A percentile compares a stretch with the other conserved stretches of the same genome.
Conservation (phyloP, 2,113 vertebrate genomes). For the Menura novaehollandiae region DNA sequence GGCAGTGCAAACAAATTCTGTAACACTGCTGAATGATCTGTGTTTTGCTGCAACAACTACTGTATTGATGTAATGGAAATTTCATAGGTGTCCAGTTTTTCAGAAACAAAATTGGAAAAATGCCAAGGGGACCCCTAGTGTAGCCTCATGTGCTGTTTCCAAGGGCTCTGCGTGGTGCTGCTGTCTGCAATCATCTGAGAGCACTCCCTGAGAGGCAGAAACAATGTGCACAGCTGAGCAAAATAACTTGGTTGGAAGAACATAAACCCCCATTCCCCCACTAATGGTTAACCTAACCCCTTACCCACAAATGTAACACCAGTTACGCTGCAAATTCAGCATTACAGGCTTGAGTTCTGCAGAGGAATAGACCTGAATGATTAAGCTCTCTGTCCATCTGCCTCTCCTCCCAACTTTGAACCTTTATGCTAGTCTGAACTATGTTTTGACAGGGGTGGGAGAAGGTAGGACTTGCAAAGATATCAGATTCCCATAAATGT, state of each 20-base stretch:
- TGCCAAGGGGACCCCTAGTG: background rate
- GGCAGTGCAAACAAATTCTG: conserved; percentile 66
- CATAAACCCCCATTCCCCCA: background rate
- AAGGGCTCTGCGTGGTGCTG: background rate
- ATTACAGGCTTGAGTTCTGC: background rate
- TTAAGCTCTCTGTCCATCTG: background rate
- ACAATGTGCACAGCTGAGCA: background rate
- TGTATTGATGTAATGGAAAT: conserved; percentile 67
- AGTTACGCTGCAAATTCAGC: conserved; percentile 7
- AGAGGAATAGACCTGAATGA: background rate
- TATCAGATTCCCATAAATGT: background rate
- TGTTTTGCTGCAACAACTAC: conserved; percentile 44
- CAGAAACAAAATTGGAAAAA: background rate
- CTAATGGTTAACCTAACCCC: conserved; percentile 40
- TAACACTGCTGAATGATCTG: conserved; percentile 28
- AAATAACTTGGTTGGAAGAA: background rate
- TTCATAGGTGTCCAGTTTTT: conserved; percentile 14
- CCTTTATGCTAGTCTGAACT: background rate
- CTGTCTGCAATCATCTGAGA: background rate
- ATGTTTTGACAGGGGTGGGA: background rate
- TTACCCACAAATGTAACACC: background rate
- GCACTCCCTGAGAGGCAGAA: background rate
- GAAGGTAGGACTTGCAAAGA: background rate
- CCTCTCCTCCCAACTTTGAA: background rate
- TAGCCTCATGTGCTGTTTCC: background rate